A percentile compares a stretch with the other conserved stretches of the same genome.
Evolutionary conservation across 2,888 invertebrate genomes (phyloP).

Genomic region (Prosopocoilus inquinatus): DNA sequence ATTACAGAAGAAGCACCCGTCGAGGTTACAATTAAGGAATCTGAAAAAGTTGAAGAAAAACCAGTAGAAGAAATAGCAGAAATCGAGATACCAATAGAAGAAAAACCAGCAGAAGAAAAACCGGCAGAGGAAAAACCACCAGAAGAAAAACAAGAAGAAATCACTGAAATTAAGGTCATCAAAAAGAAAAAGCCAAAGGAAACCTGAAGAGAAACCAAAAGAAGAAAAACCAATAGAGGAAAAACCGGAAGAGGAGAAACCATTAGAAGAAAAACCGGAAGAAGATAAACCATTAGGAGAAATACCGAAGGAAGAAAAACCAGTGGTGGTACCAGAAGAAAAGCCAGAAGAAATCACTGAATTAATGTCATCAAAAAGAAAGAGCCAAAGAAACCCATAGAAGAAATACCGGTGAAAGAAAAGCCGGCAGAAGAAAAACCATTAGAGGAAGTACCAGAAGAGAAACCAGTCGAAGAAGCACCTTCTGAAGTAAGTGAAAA

Average conservation of each 20-base stretch:
- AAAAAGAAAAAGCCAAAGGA: conserved; percentile 44
- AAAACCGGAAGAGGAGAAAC: conserved; percentile 25
- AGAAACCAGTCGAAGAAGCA: background rate
- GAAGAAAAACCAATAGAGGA: conserved; percentile 30
- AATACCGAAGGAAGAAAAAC: conserved; percentile 2
- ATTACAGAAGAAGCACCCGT: conserved; percentile 10
- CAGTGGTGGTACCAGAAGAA: conserved; percentile 10
- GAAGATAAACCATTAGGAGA: conserved; percentile 22
- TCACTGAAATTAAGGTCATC: conserved; percentile 37
- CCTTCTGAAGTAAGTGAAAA: background rate
- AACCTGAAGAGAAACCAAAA: conserved; percentile 24
- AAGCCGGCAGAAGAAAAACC: conserved; percentile 28
- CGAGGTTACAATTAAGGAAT: conserved; percentile 16
- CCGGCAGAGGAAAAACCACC: conserved; percentile 19
- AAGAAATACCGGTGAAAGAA: conserved; percentile 29
- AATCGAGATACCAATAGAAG: conserved; percentile 24
- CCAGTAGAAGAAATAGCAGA: conserved; percentile 29
- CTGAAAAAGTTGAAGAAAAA: conserved; percentile 33
- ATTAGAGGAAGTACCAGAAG: conserved; percentile 32
- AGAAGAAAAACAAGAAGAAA: conserved; percentile 25
- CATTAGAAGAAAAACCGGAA: conserved; percentile 29
- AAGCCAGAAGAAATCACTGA: conserved; percentile 28
- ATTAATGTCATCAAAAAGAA: conserved; percentile 38
- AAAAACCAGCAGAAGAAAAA: background rate
- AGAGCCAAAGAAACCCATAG: conserved; percentile 38